Evolutionary conservation across 2,888 invertebrate species (phyloP).

Genomic region (Drosophila yooni): DNA sequence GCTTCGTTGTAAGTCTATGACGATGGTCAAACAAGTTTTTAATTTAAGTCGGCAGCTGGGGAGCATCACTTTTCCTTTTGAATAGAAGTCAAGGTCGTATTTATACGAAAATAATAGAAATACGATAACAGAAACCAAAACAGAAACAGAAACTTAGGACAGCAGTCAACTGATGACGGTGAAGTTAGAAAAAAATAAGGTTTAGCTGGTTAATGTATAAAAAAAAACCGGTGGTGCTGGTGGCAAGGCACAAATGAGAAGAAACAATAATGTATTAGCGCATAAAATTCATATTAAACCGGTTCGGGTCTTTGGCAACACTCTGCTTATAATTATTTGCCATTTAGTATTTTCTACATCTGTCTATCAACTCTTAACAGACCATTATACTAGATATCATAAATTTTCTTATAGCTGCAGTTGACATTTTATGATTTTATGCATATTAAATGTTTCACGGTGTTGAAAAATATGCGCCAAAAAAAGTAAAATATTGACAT

Average conservation of each 20-base stretch:
- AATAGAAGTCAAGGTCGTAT: conserved; percentile 75
- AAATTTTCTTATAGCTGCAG: neutral
- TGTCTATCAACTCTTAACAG: conserved; percentile 10
- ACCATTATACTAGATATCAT: neutral
- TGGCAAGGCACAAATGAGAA: conserved; percentile 14
- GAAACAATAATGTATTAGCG: conserved; percentile 39
- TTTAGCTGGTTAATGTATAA: conserved; percentile 39
- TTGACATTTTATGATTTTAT: conserved; percentile 25
- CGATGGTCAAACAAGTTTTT: conserved; percentile 57
- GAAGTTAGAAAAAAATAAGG: conserved; percentile 38
- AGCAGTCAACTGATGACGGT: conserved; percentile 9
- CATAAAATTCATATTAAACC: conserved; percentile 62
- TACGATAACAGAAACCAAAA: conserved; percentile 23
- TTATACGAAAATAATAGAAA: conserved; percentile 41
- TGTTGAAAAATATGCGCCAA: neutral
- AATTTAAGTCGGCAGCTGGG: conserved; percentile 33
- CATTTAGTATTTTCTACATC: conserved; percentile 12
- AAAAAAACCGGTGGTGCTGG: conserved; percentile 58
- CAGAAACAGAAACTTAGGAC: conserved; percentile 15
- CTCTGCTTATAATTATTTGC: conserved; percentile 9
- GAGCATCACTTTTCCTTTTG: conserved; percentile 73
- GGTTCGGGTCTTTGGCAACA: conserved; percentile 61
- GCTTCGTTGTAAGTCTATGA: conserved; percentile 7
- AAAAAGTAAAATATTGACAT: conserved; percentile 30
- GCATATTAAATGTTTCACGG: conserved; percentile 28